A percentile compares a stretch with the other conserved stretches of the same genome.
phyloP scores from a whole-genome alignment of 2,888 invertebrate genomes.

The Drosophila differens region DNA sequence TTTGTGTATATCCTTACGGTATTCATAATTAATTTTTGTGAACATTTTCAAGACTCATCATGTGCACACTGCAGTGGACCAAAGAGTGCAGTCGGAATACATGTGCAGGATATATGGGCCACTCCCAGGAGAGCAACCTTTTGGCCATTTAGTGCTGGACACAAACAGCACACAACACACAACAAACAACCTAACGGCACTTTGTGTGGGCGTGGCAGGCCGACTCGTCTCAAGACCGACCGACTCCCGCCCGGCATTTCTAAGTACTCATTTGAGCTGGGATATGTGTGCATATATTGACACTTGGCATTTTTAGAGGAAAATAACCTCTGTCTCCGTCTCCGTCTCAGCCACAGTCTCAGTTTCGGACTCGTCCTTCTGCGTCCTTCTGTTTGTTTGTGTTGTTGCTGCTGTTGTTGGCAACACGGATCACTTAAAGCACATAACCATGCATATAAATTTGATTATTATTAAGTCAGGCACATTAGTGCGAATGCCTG shows the following conservation, averaged over 20 bases:
- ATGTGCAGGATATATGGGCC: constrained; percentile 50
- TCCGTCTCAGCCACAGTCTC: constrained; percentile 10
- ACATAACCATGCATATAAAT: constrained; percentile 85
- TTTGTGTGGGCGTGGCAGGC: constrained; percentile 45
- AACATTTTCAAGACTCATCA: constrained; percentile 78
- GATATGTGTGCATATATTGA: constrained; percentile 52
- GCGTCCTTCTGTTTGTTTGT: not conserved
- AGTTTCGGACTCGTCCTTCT: constrained; percentile 13
- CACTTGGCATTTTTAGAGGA: constrained; percentile 58
- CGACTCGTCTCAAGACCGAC: constrained; percentile 33
- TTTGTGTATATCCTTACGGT: constrained; percentile 47
- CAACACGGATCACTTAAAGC: constrained; percentile 72
- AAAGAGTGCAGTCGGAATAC: constrained; percentile 16
- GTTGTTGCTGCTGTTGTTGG: constrained; percentile 34
- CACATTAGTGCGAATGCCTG: constrained; percentile 80
- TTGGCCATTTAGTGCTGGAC: constrained; percentile 82
- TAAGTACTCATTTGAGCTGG: constrained; percentile 51
- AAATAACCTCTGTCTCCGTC: constrained; percentile 14
- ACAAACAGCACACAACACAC: constrained; percentile 48
- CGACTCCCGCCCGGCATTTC: constrained; percentile 21
- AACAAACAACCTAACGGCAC: constrained; percentile 59
- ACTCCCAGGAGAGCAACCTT: constrained; percentile 80
- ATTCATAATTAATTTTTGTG: constrained; percentile 81
- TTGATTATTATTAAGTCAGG: constrained; percentile 83
- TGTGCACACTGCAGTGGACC: constrained; percentile 49